A percentile compares a stretch with the other conserved stretches of the same genome.
phyloP scores from a whole-genome alignment of 2,797 vertebrate species.

The Acrossocheilus fasciatus region DNA sequence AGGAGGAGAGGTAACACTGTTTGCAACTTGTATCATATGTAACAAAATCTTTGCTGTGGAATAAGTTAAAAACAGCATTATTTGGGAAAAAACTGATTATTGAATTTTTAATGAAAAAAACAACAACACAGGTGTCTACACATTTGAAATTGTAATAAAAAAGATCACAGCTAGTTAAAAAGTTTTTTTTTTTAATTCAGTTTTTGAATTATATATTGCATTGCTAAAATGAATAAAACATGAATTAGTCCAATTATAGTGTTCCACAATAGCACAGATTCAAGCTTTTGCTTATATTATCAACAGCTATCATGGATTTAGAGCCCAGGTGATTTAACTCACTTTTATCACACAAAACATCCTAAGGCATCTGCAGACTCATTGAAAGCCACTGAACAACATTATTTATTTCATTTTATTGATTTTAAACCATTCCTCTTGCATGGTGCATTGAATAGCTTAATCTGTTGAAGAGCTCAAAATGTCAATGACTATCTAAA shows the following conservation, averaged over 20 bases:
- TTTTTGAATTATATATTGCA: neutral
- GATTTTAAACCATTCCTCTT: neutral
- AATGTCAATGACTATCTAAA: neutral
- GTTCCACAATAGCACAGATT: neutral
- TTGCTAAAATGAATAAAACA: neutral
- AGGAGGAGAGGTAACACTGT: neutral
- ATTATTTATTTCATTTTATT: constrained; percentile 9
- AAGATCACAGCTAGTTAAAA: neutral
- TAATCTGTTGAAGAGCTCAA: neutral
- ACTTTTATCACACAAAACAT: neutral
- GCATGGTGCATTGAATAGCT: neutral
- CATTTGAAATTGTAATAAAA: neutral
- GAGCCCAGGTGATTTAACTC: neutral
- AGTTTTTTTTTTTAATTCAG: neutral
- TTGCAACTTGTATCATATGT: neutral
- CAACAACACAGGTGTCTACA: neutral
- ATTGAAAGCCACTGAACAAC: too few relatives aligned
- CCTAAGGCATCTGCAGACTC: neutral
- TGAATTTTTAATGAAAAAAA: too few relatives aligned
- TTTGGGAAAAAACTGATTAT: too few relatives aligned
- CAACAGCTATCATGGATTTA: neutral
- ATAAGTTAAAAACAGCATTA: too few relatives aligned
- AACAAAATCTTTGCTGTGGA: neutral
- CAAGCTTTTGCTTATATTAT: neutral
- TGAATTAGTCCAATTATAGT: neutral